Conservation (phyloP, 2,113 vertebrate species). For the Varanus salvator region DNA sequence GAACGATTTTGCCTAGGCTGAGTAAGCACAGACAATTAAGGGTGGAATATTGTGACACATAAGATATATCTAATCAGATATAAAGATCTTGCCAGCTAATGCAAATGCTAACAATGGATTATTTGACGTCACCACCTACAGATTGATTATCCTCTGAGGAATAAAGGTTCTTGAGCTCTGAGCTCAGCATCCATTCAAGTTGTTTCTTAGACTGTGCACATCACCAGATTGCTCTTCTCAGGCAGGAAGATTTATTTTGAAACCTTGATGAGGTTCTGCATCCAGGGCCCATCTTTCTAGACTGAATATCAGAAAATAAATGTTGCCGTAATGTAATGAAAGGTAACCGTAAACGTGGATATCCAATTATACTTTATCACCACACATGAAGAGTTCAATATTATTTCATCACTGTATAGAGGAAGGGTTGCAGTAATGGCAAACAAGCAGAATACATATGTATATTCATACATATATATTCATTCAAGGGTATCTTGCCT, state of each 20-base stretch:
- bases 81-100: not conserved
- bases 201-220: not conserved
- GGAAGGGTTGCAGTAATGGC: not conserved
- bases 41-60: not conserved
- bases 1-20: not conserved
- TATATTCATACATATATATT: not conserved
- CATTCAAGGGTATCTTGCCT: not conserved
- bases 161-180: not conserved
- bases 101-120: not conserved
- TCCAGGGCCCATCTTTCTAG: not conserved
- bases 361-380: not conserved
- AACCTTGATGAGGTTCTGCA: not conserved
- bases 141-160: not conserved
- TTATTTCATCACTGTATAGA: not conserved
- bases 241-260: not conserved
- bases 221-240: not conserved
- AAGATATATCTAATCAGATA: not conserved
- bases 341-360: not conserved
- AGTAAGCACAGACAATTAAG: not conserved
- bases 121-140: not conserved
- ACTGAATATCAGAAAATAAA: not conserved
- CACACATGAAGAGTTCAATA: not conserved
- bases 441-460: not conserved
- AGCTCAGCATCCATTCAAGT: not conserved
- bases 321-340: not conserved